Percentiles rank a stretch among this genome's conserved stretches.
phyloP scores from a whole-genome alignment of 1,140 invertebrate genomes.

The Cheumatopsyche charites region DNA sequence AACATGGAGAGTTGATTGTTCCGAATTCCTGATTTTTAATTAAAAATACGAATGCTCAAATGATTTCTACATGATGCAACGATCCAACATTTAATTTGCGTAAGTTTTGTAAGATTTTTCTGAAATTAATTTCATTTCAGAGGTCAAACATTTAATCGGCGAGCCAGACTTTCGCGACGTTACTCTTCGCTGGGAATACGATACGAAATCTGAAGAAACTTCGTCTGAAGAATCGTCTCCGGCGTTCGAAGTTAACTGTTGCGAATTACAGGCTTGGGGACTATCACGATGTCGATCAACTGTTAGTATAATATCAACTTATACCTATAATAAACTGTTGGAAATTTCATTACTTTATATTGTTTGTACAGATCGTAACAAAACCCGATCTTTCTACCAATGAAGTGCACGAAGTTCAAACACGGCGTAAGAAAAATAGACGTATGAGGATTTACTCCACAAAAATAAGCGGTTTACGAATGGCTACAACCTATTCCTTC shows the following conservation, averaged over 20 bases:
- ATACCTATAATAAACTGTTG: constrained; percentile 39
- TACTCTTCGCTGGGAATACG: constrained; percentile 70
- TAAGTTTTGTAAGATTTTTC: no score
- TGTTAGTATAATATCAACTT: constrained; percentile 52
- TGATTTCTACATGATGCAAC: no score
- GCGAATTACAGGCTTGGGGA: constrained; percentile 76
- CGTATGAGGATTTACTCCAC: constrained; percentile 60
- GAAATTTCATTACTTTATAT: constrained; percentile 26
- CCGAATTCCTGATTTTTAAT: no score
- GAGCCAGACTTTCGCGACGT: constrained; percentile 76
- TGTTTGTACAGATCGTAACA: constrained; percentile 56
- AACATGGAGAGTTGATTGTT: no score
- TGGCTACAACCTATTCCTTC: constrained; percentile 81
- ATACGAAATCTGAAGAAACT: constrained; percentile 50
- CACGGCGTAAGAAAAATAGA: constrained; percentile 34
- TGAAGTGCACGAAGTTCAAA: constrained; percentile 34
- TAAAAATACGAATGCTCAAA: no score
- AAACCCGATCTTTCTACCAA: constrained; percentile 55
- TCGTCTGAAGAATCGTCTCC: constrained; percentile 49
- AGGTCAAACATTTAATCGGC: constrained; percentile 69
- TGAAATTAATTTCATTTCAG: constrained; percentile 53
- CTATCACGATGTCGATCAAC: constrained; percentile 73
- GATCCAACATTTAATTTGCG: no score
- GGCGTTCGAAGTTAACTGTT: constrained; percentile 72
- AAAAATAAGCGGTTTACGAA: constrained; percentile 68